Percentiles rank a stretch among this genome's conserved stretches.
phyloP scores from a whole-genome alignment of 2,797 vertebrate genomes.

The Arctocebus calabarensis region DNA sequence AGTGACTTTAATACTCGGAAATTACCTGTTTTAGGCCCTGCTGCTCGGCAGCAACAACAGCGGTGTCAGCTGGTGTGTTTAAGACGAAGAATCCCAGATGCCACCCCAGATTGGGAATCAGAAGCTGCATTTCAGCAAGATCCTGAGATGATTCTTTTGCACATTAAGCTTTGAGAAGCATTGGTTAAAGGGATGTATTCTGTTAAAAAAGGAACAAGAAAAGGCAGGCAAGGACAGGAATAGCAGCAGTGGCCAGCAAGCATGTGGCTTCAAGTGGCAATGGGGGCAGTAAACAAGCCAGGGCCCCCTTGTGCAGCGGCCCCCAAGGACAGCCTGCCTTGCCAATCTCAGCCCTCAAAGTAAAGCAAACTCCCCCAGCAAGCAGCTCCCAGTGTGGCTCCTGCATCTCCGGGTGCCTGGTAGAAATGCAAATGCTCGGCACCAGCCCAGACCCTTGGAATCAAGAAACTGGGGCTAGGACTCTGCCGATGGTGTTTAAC shows the following conservation, averaged over 20 bases:
- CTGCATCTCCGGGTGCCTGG: background rate
- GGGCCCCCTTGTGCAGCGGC: background rate
- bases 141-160: background rate
- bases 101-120: background rate
- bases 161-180: background rate
- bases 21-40: background rate
- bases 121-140: background rate
- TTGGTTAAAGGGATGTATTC: background rate
- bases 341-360: background rate
- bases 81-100: background rate
- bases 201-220: background rate
- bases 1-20: background rate
- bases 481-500: background rate
- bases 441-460: background rate
- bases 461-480: background rate
- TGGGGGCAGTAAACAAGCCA: too few relatives aligned
- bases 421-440: background rate
- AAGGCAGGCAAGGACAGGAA: background rate
- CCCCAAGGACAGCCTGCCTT: background rate
- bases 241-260: background rate
- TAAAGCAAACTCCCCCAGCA: background rate
- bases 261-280: accelerated
- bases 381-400: background rate
- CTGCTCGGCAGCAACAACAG: too few relatives aligned
- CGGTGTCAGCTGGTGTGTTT: background rate